Base-by-base conservation (phyloP, 2,797 vertebrate species). In the Sebastes cheni region DNA sequence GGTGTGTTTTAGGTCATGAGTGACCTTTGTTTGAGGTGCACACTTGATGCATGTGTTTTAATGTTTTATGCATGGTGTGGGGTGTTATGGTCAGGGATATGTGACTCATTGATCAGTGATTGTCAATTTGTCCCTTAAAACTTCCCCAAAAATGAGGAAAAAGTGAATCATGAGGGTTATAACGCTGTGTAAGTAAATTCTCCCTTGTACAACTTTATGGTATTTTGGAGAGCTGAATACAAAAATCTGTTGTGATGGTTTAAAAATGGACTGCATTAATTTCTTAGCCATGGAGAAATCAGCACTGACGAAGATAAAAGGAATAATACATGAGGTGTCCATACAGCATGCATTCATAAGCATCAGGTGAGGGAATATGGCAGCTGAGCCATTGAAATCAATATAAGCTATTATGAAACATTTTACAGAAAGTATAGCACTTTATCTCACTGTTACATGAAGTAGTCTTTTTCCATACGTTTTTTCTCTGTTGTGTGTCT, bases 391-490 rank as follows among this genome's bases (percentile, higher is more conserved):
- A 67, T 78, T 87, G 22, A 90, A 93, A 91, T 84, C 81, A 91
- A 88, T 59, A 86, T 14, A 87, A 85, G 89, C 86, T 66, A 79
- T 87, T 74, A 89, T 85, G 89, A 91, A 92, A 91, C 85, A 89
- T 89, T 88, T 90, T 88, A 91, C 93, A 92, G 82, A 87, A 89
- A 81, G 78, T 86, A 82, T 87, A 93, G 90, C 91, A 92, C 91
- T 92, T 91, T 72, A 83, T 91, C 75, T 91, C 80, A 90, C 83
- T 85, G 79, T 87, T 78, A 89, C 85, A 89, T 79, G 61, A 65
- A 86, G 83, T 75, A 87, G 83, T 91, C 80, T 85, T 88, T 90
- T 84, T 83, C 72, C 74, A 70, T 61, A 82, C 77, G 22, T 62
- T 60, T 12, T 14, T 74, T 72, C 64, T 77, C 30, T 81, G 75